Evolutionary conservation across 2,888 invertebrate species (phyloP).

Genomic region (Drosophila ochracea): DNA sequence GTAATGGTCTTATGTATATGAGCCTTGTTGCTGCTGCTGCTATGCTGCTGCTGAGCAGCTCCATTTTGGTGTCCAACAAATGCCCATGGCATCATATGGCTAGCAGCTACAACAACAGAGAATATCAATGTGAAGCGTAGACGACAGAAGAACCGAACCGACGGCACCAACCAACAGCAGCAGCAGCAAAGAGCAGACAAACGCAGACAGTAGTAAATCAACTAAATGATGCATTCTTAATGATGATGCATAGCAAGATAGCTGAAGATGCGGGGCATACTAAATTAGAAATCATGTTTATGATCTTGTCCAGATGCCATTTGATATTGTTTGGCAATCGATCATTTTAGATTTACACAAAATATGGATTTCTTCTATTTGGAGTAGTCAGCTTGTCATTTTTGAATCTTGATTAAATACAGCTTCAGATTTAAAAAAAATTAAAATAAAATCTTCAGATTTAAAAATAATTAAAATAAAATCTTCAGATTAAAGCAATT

Average conservation of each 20-base stretch:
- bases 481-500: background rate
- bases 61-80: slow-evolving; percentile 51
- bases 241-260: slow-evolving; percentile 1
- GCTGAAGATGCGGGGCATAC: slow-evolving; percentile 19
- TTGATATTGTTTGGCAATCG: background rate
- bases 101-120: slow-evolving; percentile 19
- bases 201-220: slow-evolving; percentile 67
- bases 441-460: background rate
- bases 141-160: slow-evolving; percentile 29
- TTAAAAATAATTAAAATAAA: background rate
- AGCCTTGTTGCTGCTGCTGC: slow-evolving; percentile 17
- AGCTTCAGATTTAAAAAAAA: background rate
- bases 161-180: slow-evolving; percentile 21
- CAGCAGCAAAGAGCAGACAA: slow-evolving; percentile 37
- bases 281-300: slow-evolving; percentile 1
- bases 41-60: slow-evolving; percentile 25
- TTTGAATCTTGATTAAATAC: background rate
- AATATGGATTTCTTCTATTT: background rate
- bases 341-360: background rate
- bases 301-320: slow-evolving; percentile 3
- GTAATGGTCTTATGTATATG: slow-evolving; percentile 60
- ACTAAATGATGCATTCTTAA: slow-evolving; percentile 69
- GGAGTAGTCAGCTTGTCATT: background rate
- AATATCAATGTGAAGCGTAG: slow-evolving; percentile 29
- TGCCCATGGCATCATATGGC: slow-evolving; percentile 60